Conservation (phyloP, 2,113 vertebrate genomes). For the Varanus salvator region DNA sequence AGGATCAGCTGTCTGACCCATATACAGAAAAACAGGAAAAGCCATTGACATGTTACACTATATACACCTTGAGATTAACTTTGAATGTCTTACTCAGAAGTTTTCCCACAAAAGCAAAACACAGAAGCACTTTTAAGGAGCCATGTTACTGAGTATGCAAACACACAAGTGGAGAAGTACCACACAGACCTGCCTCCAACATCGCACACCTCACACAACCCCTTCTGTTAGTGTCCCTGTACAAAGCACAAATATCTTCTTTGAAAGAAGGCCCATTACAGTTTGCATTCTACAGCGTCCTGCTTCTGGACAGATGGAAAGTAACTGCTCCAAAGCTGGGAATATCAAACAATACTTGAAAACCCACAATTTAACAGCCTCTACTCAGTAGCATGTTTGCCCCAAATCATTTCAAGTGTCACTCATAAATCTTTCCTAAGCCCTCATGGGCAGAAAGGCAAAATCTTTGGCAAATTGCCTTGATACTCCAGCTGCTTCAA, state of each 20-base stretch:
- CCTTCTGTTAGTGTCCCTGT: too few relatives aligned
- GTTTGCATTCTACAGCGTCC: not conserved
- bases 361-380: not conserved
- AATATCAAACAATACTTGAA: not conserved
- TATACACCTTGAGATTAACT: not conserved
- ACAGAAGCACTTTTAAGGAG: too few relatives aligned
- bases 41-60: not conserved
- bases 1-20: not conserved
- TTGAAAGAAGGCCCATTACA: not conserved
- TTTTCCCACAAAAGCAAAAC: not conserved
- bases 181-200: too few relatives aligned
- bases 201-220: too few relatives aligned
- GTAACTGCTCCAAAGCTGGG: not conserved
- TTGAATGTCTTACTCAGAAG: not conserved
- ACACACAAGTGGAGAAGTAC: too few relatives aligned
- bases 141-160: too few relatives aligned
- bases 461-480: conserved; percentile 14
- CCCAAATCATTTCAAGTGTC: not conserved
- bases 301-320: too few relatives aligned
- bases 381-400: not conserved
- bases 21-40: not conserved
- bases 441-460: conserved; percentile 29
- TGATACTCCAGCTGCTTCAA: conserved; percentile 30
- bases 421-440: not conserved
- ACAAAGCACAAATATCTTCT: not conserved